Conservation (phyloP, 2,113 vertebrate species). For the Halichoerus grypus region DNA sequence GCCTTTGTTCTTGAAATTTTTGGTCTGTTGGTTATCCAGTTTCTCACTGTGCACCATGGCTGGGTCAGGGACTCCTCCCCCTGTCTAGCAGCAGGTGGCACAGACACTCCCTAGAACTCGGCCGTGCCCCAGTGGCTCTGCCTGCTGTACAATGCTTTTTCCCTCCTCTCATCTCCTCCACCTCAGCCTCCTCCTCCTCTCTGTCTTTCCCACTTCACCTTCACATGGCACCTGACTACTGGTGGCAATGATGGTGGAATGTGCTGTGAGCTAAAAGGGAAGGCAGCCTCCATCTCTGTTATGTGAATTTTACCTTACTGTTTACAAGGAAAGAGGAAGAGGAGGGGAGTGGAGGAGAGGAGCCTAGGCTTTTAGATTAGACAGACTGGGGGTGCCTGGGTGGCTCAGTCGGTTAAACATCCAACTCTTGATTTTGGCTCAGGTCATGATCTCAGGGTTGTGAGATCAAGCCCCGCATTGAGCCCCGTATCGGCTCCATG, state of each 20-base stretch:
- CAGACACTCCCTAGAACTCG: not conserved
- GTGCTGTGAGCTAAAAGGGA: not conserved
- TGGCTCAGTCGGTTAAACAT: too few species aligned
- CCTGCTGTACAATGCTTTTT: not conserved
- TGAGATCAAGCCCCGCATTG: too few species aligned
- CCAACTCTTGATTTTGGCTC: too few species aligned
- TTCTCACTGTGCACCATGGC: not conserved
- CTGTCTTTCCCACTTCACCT: not conserved
- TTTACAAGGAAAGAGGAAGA: not conserved
- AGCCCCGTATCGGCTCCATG: too few species aligned
- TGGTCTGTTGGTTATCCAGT: not conserved
- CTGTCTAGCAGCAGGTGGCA: rapidly evolving
- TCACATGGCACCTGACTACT: not conserved
- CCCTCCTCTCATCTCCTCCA: not conserved
- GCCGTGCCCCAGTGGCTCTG: rapidly evolving
- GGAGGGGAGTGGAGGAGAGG: not conserved
- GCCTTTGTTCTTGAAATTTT: not conserved
- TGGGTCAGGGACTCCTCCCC: not conserved
- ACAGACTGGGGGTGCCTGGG: too few species aligned
- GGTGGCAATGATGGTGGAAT: rapidly evolving
- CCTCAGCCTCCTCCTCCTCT: too few species aligned
- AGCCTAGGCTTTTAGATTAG: not conserved
- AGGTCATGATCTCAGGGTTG: too few species aligned
- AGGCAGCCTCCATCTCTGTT: not conserved
- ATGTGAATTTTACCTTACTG: not conserved